Base-by-base conservation (phyloP, 1,140 invertebrate genomes). In the Anthonomus grandis region DNA sequence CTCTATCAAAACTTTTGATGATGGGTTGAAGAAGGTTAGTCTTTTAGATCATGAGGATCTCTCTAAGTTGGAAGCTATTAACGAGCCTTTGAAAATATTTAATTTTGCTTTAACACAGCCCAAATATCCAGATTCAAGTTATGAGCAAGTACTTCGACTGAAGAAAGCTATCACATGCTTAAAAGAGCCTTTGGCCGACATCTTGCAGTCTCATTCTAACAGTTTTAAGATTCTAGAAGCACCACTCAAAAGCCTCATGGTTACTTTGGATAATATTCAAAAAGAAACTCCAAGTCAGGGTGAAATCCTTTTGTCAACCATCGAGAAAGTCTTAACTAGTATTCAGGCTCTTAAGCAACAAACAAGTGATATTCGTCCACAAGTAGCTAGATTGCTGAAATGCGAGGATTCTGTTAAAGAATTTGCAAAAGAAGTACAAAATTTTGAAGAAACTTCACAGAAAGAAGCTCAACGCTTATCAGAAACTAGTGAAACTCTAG, bases 261-360 rank as follows among this genome's bases (percentile, higher is more conserved):
- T 51, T 19, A 13, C 24, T 18, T 27, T 54, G 6, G 15, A 2
- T 42, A 4, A 46, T 4, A 27, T 46, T 18, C n/a, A n/a, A n/a
- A n/a, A n/a, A n/a, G n/a, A n/a, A 8, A 31, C 47, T 5, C 22
- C 55, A 4, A 23, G 17, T 31, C n/a, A 47, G n/a, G 22, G 24
- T 17, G 44, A 59, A 23, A 31, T 50, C 15, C 34, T 19, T 2
- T 10, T 21, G 12, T 8, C 12, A 46, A 22, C 22, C 2, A 13
- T 51, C 4, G 5, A 50, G 27, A n/a, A 27, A 15, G 10, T 44
- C 22, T 46, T 21, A 19, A 18, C 12, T 27, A 41, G 45, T 18
- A 24, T 51, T 23, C n/a, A 44, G 10, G 19, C 36, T 15, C 57
- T 62, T 13, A 54, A 62, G 39, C 44, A n/a, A 21, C n/a, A 59